These are phyloP conservation scores for Monopis laevigella DNA, from an alignment of 2,888 invertebrate species.

Conservation along the genomic window DNA sequence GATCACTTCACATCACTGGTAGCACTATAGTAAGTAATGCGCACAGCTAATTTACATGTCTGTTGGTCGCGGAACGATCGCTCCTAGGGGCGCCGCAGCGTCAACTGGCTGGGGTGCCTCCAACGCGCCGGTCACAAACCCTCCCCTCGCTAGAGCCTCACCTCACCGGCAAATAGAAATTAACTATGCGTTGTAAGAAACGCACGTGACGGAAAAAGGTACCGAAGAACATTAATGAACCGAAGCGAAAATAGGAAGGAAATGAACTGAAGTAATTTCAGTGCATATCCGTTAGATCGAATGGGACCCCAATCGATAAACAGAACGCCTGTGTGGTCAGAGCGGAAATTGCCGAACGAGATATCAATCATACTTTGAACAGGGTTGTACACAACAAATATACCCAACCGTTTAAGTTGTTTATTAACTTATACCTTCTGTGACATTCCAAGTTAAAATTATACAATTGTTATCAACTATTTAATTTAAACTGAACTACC, in stretches of 20 bases:
- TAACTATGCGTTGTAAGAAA: conserved; percentile 60
- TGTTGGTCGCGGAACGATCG: conserved; percentile 1
- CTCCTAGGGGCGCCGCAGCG: conserved; percentile 37
- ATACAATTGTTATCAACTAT: no score
- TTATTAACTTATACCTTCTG: no score
- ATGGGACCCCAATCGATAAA: conserved; percentile 1
- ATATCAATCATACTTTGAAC: conserved; percentile 6
- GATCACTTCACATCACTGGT: conserved; percentile 34
- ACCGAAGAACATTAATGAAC: not conserved
- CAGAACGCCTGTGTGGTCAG: not conserved
- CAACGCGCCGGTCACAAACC: conserved; percentile 49
- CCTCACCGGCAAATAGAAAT: conserved; percentile 61
- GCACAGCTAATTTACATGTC: not conserved
- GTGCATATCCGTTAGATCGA: not conserved
- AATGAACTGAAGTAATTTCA: conserved; percentile 1
- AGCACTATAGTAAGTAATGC: conserved; percentile 7
- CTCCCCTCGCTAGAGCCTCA: conserved; percentile 38
- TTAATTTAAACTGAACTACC: no score
- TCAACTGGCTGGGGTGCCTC: conserved; percentile 59
- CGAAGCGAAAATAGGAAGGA: conserved; percentile 1
- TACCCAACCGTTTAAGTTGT: no score
- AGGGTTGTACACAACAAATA: not conserved
- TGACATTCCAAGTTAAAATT: no score
- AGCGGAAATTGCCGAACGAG: conserved; percentile 8
- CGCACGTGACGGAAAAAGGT: conserved; percentile 40